Conservation (phyloP, 2,797 vertebrate species). For the Crypturellus tataupa region DNA sequence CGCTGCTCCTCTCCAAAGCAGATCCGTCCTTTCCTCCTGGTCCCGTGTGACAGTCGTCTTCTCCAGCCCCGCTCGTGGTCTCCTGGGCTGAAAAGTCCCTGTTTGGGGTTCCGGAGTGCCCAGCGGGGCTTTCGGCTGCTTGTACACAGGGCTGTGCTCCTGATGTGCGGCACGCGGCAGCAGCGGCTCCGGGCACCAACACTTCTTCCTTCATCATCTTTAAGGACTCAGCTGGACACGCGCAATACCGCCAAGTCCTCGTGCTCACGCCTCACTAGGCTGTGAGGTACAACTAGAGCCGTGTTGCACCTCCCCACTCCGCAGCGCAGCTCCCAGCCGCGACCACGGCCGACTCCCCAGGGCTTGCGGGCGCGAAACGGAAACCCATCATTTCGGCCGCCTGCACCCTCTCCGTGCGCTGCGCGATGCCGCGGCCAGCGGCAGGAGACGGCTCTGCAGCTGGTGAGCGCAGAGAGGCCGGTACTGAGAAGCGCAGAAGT, state of each 20-base stretch:
- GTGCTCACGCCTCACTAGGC: neutral
- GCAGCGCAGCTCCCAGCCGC: slow-evolving; percentile 22
- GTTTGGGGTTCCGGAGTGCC: no score
- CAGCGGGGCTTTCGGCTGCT: no score
- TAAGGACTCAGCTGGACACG: neutral
- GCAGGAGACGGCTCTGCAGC: slow-evolving; percentile 68
- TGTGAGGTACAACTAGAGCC: no score
- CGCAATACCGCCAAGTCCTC: neutral
- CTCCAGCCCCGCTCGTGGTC: neutral
- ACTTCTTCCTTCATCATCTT: neutral
- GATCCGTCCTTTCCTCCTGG: neutral
- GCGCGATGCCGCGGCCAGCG: neutral
- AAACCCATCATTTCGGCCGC: slow-evolving; percentile 29
- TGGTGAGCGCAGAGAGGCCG: slow-evolving; percentile 89
- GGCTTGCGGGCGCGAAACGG: neutral
- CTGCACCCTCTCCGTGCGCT: neutral
- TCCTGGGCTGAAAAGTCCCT: neutral
- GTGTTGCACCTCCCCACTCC: neutral
- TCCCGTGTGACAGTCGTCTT: neutral
- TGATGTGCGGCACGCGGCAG: no score
- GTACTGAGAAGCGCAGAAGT: slow-evolving; percentile 81
- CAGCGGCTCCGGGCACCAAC: accelerated
- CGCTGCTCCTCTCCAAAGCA: neutral
- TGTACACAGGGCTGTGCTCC: neutral
- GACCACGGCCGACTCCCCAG: neutral